Conservation (phyloP, 2,888 invertebrate genomes). For the Lamproptera curius region DNA sequence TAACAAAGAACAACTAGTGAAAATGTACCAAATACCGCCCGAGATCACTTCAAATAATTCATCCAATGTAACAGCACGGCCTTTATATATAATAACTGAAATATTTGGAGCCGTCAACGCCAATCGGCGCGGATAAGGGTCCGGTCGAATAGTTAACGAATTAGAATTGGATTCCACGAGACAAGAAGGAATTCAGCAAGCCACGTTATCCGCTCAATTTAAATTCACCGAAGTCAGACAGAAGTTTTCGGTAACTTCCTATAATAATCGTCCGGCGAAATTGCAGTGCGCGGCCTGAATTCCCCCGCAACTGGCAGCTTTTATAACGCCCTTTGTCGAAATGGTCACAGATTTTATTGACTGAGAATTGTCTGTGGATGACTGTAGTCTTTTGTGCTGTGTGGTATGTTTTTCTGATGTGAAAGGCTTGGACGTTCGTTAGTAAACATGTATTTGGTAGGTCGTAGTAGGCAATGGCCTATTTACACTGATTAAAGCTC, state of each 20-base stretch:
- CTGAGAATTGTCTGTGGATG: background rate
- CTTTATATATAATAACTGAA: background rate
- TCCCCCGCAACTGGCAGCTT: background rate
- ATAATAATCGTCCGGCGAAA: constrained; percentile 12
- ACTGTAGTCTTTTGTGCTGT: background rate
- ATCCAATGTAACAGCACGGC: background rate
- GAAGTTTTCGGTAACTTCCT: constrained; percentile 14
- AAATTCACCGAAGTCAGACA: constrained; percentile 12
- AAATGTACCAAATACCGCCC: too few relatives aligned
- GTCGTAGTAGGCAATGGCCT: too few relatives aligned
- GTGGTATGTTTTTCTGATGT: too few relatives aligned
- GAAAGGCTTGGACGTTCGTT: too few relatives aligned
- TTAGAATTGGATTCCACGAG: constrained; percentile 9
- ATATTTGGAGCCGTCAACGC: background rate
- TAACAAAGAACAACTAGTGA: too few relatives aligned
- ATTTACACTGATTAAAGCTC: too few relatives aligned
- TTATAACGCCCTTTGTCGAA: background rate
- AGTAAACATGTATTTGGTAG: too few relatives aligned
- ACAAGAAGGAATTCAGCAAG: constrained; percentile 8
- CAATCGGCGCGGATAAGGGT: background rate
- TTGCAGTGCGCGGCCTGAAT: constrained; percentile 8
- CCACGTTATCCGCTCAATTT: constrained; percentile 19
- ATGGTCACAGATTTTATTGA: background rate
- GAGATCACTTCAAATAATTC: too few relatives aligned
- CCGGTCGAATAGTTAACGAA: background rate